Base-by-base conservation (phyloP, 92 coral and sea anemone genomes). In the Umimayanthus kanabou region DNA sequence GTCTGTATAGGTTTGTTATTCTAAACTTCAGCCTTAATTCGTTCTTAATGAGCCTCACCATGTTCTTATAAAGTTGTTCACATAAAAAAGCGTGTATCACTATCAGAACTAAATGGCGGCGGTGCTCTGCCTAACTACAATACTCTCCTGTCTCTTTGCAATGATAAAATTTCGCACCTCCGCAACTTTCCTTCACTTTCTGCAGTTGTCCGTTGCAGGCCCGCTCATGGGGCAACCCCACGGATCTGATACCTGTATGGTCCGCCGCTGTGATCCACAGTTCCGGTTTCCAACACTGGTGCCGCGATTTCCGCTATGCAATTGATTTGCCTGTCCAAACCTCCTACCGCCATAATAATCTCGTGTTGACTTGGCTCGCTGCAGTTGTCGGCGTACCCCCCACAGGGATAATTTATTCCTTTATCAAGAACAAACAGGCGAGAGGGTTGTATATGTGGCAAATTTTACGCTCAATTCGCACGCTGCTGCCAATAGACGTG, bases 381-480 rank as follows among this genome's bases (percentile, higher is more conserved):
- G 92, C 89, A 85, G 91, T 89, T 82, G 88, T 72, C 85, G 79
- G 78, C 72, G 73, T 61, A 87, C 98, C 98, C 93, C 98, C 98
- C 90, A 92, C 91, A 73, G 98, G 83, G 98, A 58, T 94, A 94
- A 94, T 94, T 87, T 92, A 94, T 94, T 89, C 94, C 71, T 47
- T 47, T 83, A 73, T 83, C 65, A 73, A 55, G 70, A 70, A 70
- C 87, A 83, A 83, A 70, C 40, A 47, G 42, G 14, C 45, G 47
- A 70, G 25, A 66, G 2, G 25, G 15, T n/a, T 83, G 76, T 83
- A 23, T 83, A 70, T 47, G 69, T 83, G 87, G 78, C 87, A 69
- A 55, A 9, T 70, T 83, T 47, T 70, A 43, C 87, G 55, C 77
- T 45, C 50, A 18, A 29, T 45, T 69, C 13, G 14, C 40, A 26